These are phyloP conservation scores for Melitaea athalia DNA, from an alignment of 2,888 invertebrate genomes.

Conservation along the genomic window DNA sequence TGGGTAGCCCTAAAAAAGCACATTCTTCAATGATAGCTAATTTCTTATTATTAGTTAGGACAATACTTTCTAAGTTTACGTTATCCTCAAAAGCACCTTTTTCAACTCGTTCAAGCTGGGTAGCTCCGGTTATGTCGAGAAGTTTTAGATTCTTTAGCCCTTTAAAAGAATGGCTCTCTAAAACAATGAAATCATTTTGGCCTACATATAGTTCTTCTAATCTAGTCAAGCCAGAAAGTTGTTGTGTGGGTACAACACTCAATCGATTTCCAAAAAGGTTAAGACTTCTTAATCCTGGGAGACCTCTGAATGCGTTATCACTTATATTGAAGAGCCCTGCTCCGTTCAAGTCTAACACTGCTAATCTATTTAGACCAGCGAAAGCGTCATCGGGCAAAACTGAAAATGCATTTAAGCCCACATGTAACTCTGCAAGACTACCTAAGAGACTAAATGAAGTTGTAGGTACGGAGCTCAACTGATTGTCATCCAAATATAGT, in stretches of 20 bases:
- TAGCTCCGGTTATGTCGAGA: constrained; percentile 90
- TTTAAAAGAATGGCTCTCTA: constrained; percentile 88
- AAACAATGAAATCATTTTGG: constrained; percentile 88
- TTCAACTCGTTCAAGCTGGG: constrained; percentile 86
- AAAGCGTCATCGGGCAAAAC: constrained; percentile 90
- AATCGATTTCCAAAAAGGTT: constrained; percentile 92
- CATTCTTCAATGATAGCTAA: constrained; percentile 88
- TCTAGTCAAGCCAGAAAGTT: constrained; percentile 86
- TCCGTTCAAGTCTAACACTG: constrained; percentile 89
- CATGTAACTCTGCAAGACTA: constrained; percentile 91
- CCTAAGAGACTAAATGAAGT: constrained; percentile 87
- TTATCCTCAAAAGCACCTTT: constrained; percentile 91
- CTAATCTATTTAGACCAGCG: constrained; percentile 87
- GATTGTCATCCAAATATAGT: constrained; percentile 92
- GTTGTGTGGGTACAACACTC: constrained; percentile 87
- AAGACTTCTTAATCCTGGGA: constrained; percentile 88
- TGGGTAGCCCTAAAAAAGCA: constrained; percentile 89
- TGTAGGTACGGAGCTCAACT: constrained; percentile 89
- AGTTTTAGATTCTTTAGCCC: constrained; percentile 89
- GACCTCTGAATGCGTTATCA: constrained; percentile 88
- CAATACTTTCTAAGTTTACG: constrained; percentile 89
- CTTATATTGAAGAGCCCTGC: constrained; percentile 91
- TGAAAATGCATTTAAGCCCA: constrained; percentile 92
- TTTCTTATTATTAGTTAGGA: constrained; percentile 89
- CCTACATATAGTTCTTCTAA: constrained; percentile 91